Percentiles rank a stretch among this genome's conserved stretches.
Conservation (phyloP, 2,888 invertebrate species). For the Silvanus unidentatus region DNA sequence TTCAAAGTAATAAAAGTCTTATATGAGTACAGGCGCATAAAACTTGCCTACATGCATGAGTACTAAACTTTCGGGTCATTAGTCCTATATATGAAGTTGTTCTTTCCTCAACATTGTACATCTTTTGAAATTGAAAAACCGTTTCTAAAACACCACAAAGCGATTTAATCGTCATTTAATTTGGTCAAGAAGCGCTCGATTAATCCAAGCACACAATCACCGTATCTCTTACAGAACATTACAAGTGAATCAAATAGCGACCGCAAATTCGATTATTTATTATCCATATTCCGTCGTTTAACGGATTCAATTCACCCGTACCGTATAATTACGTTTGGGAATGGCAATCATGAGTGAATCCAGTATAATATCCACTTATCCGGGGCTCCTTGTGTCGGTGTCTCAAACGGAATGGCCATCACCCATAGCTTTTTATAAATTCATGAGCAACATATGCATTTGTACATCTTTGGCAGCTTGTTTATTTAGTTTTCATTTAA, state of each 20-base stretch:
- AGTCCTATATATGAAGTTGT: background rate
- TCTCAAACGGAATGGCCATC: too few relatives aligned
- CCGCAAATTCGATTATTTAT: conserved; percentile 10
- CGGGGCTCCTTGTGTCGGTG: too few relatives aligned
- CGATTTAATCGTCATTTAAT: too few relatives aligned
- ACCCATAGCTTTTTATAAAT: too few relatives aligned
- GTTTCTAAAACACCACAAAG: too few relatives aligned
- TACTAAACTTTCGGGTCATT: background rate
- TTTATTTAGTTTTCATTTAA: conserved; percentile 1
- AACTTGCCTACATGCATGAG: background rate
- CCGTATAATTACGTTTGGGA: too few relatives aligned
- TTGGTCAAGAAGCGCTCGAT: background rate
- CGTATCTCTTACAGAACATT: conserved; percentile 10
- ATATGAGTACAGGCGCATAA: background rate
- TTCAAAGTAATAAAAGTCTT: conserved; percentile 1
- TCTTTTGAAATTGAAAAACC: too few relatives aligned
- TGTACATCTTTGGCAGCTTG: background rate
- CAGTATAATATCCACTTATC: too few relatives aligned
- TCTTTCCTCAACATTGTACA: too few relatives aligned
- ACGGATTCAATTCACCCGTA: too few relatives aligned
- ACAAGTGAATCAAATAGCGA: conserved; percentile 2
- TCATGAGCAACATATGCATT: too few relatives aligned
- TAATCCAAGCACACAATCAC: conserved; percentile 11
- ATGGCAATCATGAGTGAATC: too few relatives aligned
- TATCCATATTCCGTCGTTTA: background rate